Base-by-base conservation (phyloP, 2,113 vertebrate genomes). In the Lepisosteus oculatus region DNA sequence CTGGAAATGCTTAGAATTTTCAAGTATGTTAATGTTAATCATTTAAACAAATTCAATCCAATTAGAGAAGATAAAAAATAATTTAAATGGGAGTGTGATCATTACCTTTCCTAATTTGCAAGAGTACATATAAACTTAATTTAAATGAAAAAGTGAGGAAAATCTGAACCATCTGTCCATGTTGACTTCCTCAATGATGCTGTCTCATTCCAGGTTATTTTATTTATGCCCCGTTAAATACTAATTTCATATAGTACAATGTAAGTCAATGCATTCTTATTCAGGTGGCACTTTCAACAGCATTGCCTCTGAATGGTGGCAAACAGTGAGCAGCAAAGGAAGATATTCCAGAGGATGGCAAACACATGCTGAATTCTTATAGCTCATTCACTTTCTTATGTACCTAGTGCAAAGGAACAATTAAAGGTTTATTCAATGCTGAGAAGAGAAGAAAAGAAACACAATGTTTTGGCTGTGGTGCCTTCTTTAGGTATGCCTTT, bases 141-240 rank as follows among this genome's bases (percentile, higher is more conserved):
- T 91, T 90, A 90, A 86, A 95, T 93, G 92, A n/a, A 90, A 95
- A 95, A 95, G 94, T 87, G 91, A 86, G 86, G 88, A 83, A 91
- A 87, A 95, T 94, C 90, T 89, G 80, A 92, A 91, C 94, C 96
- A 96, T 95, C 95, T 96, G 95, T 92, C 92, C 86, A 84, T 78
- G 76, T 84, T 87, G 90, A 92, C 90, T 89, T 85, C 79, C 84
- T 85, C 92, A 92, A 89, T 86, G 85, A 78, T 76, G 83, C 84
- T 81, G 91, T 83, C 79, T 87, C 86, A 81, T 84, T 85, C 84
- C 85, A 84, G 89, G 88, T 68, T 72, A 86, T 80, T 87, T 89
- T 85, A 89, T 91, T 91, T 87, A 91, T 80, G 89, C 76, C 90
- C 92, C 86, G 78, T 89, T 93, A 93, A 95, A 84, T 89, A 89